Percentiles rank a stretch among this genome's conserved stretches.
Conservation (phyloP, 2,113 vertebrate genomes). For the Scalopus aquaticus region DNA sequence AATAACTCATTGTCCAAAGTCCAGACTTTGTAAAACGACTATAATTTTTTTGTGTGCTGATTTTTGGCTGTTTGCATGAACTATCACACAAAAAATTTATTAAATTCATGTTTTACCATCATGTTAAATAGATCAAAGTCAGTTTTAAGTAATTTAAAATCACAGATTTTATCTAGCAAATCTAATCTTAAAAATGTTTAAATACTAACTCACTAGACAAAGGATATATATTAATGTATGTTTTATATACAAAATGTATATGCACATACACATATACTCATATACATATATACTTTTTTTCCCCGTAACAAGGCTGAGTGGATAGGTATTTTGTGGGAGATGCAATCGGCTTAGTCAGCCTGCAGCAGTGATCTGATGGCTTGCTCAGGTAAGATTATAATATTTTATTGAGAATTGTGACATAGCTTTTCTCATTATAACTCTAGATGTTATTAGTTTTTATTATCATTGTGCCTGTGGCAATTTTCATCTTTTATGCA, state of each 20-base stretch:
- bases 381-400: not conserved
- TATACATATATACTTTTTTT: not conserved
- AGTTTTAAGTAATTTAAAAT: not conserved
- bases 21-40: slow-evolving; percentile 1
- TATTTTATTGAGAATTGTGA: not conserved
- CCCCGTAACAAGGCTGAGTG: not conserved
- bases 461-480: not conserved
- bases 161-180: not conserved
- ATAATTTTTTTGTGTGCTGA: not conserved
- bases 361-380: not conserved
- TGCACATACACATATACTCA: no score
- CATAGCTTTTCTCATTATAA: not conserved
- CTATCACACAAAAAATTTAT: not conserved
- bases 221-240: not conserved
- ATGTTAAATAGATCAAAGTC: not conserved
- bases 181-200: slow-evolving; percentile 19
- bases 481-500: not conserved
- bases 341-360: not conserved
- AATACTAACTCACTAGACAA: not conserved
- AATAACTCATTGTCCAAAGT: not conserved
- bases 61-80: not conserved
- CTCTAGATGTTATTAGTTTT: not conserved
- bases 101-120: not conserved
- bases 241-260: no score
- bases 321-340: fast-evolving